A percentile compares a stretch with the other conserved stretches of the same genome.
These are phyloP conservation scores for Rotaria socialis DNA, from an alignment of 2,888 invertebrate species.

Conservation along the genomic window DNA sequence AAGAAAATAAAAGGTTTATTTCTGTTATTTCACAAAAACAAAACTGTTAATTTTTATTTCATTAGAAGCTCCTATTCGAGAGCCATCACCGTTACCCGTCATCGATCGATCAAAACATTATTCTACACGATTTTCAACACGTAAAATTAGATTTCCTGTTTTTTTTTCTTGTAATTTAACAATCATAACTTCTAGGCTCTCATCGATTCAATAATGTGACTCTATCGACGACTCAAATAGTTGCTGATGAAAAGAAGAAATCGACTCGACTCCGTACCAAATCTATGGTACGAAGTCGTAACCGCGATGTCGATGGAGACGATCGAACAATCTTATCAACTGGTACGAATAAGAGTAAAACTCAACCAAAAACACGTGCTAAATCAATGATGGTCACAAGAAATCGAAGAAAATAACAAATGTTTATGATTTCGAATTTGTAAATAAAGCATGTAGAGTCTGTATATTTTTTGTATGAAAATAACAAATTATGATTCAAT, in stretches of 20 bases:
- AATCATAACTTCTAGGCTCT: neutral
- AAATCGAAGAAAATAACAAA: neutral
- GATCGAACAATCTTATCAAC: neutral
- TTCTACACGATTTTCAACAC: conserved; percentile 9
- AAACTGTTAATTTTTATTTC: neutral
- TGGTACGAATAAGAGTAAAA: neutral
- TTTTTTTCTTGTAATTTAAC: neutral
- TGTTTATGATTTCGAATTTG: neutral
- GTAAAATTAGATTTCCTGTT: neutral
- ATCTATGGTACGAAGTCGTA: neutral
- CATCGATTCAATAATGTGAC: neutral
- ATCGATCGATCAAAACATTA: conserved; percentile 13
- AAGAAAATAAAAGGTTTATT: neutral
- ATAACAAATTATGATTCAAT: neutral
- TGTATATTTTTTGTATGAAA: neutral
- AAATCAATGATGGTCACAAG: neutral
- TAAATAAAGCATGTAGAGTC: neutral
- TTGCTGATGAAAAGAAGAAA: neutral
- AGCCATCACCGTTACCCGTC: conserved; percentile 21
- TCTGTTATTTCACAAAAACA: neutral
- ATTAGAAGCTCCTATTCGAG: neutral
- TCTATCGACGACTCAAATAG: neutral
- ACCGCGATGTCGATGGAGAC: no score
- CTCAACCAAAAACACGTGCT: neutral
- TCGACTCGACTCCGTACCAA: neutral